Base-by-base conservation (phyloP, 2,797 vertebrate species). In the Xyrichtys novacula region DNA sequence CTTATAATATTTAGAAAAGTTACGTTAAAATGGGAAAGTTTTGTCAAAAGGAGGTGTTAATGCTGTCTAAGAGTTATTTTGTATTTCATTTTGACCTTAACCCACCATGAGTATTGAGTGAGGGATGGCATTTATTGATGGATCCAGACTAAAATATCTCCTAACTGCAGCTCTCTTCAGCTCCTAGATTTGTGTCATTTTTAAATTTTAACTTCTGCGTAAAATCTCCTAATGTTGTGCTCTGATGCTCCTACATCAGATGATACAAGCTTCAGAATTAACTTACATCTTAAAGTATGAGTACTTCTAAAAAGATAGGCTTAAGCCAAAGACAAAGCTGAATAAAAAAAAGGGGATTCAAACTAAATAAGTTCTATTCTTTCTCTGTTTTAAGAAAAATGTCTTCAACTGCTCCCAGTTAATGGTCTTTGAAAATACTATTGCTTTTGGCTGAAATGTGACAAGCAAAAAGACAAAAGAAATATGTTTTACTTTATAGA, bases 401-500 rank as follows among this genome's bases (percentile, higher is more conserved):
- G 22, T 6, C 25, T 38, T 72, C 14, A 25, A 65, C 59, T 55
- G 28, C 3, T 20, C 3, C 16, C 3, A n/a, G 26, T 29, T 36
- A 49, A 39, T 28, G 20, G 17, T 32, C 22, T 74, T 68, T 47
- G 6, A 68, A 32, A 53, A 47, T 11, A 48, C 5, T 9, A 22
- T 17, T 55, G 39, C 59, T 63, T 48, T 61, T 32, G 14, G 40
- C 29, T 38, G 20, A n/a, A 67, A 57, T 28, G 67, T 48, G 40
- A 74, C 44, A 47, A 64, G 11, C 32, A 34, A 26, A 39, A 19
- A 57, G 39, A 58, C 26, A 47, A 61, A 59, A 28, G 0, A 29
- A 68, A 70, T 15, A 54, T 63, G 47, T 74, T 71, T 39, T 62
- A 67, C 23, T 15, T 64, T 71, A 53, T 64, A 20, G 6, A 19